Conservation (phyloP, 2,113 vertebrate species). For the Cynopterus brachyotis region DNA sequence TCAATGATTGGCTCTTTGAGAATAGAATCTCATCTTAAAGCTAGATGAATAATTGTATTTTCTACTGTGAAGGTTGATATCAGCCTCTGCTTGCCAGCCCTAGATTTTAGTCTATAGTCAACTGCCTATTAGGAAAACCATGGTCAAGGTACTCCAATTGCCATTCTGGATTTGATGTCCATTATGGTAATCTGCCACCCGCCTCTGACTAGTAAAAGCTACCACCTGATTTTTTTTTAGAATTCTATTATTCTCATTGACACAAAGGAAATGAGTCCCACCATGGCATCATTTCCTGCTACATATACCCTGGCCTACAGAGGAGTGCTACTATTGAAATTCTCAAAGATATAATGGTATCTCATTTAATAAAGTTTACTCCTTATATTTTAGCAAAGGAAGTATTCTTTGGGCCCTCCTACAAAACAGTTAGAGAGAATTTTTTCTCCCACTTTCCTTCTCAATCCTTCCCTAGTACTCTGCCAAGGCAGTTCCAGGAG, state of each 20-base stretch:
- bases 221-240: background rate
- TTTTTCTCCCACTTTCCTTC: background rate
- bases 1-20: background rate
- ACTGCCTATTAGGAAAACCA: background rate
- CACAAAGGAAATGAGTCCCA: background rate
- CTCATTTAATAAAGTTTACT: background rate
- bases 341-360: background rate
- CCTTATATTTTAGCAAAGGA: background rate
- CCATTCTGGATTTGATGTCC: background rate
- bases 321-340: background rate
- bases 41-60: background rate
- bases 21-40: background rate
- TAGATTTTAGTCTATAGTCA: background rate
- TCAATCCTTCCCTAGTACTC: background rate
- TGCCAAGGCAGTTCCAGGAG: background rate
- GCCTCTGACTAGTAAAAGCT: background rate
- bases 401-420: background rate
- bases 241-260: background rate
- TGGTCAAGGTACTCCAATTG: background rate
- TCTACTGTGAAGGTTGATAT: background rate
- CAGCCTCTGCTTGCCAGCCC: background rate
- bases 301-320: background rate
- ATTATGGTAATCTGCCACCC: background rate
- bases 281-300: background rate
- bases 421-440: background rate